Conservation (phyloP, 2,113 vertebrate genomes). For the Aix galericulata region DNA sequence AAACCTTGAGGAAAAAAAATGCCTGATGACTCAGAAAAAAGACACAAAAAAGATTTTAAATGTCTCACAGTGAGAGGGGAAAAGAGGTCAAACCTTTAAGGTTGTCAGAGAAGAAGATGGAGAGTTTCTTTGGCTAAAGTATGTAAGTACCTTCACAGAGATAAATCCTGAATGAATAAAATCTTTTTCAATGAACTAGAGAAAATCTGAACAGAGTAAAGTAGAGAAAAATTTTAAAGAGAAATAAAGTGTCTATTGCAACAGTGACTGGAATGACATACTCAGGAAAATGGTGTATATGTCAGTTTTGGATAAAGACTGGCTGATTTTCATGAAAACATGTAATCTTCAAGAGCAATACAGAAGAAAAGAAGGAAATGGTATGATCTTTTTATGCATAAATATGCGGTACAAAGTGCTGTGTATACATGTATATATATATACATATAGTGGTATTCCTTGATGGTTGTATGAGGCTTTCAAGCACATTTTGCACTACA, state of each 20-base stretch:
- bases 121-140: background rate
- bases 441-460: rapidly evolving
- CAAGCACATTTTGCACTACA: background rate
- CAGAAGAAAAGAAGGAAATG: background rate
- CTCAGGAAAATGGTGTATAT: background rate
- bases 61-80: background rate
- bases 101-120: background rate
- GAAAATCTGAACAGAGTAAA: background rate
- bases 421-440: too few species aligned
- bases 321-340: rapidly evolving
- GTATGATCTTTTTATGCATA: background rate
- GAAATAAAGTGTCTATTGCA: background rate
- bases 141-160: background rate
- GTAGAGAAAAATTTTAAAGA: background rate
- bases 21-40: background rate
- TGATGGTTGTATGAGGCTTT: background rate
- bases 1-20: background rate
- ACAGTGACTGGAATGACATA: background rate
- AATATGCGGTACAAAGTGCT: too few species aligned
- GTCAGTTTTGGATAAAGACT: background rate
- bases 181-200: background rate
- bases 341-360: background rate
- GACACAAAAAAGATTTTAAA: background rate
- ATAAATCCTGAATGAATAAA: background rate
- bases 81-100: background rate